phyloP scores from a whole-genome alignment of 2,113 vertebrate genomes.

The Spea multiplicata region DNA sequence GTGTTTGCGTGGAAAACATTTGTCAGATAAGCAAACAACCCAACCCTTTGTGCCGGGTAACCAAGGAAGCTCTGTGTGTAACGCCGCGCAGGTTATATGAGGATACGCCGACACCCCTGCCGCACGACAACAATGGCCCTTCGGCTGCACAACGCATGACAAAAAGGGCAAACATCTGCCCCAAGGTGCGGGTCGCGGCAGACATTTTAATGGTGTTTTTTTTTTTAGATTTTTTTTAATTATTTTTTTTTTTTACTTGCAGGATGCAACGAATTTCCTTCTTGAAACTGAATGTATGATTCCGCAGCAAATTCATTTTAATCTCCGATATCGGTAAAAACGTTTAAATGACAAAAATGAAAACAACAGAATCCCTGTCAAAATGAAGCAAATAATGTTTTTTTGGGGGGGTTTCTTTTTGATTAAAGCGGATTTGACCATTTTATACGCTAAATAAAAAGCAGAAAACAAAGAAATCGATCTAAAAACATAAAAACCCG shows the following conservation, averaged over 20 bases:
- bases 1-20: conserved; percentile 44
- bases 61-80: conserved; percentile 34
- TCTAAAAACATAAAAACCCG: too few relatives aligned
- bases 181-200: background rate
- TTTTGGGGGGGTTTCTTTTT: too few relatives aligned
- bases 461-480: too few relatives aligned
- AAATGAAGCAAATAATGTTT: too few relatives aligned
- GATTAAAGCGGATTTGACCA: too few relatives aligned
- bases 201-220: conserved; percentile 2
- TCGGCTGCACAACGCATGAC: conserved; percentile 4
- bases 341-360: too few relatives aligned
- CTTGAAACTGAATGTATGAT: background rate
- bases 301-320: too few relatives aligned
- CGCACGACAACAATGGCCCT: background rate
- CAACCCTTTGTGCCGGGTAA: conserved; percentile 2
- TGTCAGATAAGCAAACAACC: conserved; percentile 42
- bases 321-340: too few relatives aligned
- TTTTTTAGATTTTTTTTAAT: too few relatives aligned
- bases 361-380: too few relatives aligned
- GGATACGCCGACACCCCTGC: background rate
- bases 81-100: background rate
- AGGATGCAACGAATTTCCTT: background rate
- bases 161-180: conserved; percentile 4
- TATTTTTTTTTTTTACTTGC: background rate
- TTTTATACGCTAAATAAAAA: too few relatives aligned